Base-by-base conservation (phyloP, 1,140 invertebrate genomes). In the Aphelinus certus region DNA sequence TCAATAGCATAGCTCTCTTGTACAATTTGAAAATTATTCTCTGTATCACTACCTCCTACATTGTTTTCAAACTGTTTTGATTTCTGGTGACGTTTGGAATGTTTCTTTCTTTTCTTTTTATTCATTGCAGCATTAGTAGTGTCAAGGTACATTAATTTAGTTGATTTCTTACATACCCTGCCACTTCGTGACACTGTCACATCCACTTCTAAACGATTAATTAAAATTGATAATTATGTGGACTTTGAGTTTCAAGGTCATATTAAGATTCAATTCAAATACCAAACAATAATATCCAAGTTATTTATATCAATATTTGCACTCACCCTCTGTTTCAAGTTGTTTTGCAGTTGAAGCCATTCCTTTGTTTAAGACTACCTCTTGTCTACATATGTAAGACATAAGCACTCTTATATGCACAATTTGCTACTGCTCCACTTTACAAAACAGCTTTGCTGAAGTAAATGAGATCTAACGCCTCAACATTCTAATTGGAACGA, bases 131-230 rank as follows among this genome's bases (percentile, higher is more conserved):
- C 49, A 3, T 57, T 72, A 64, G 61, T 9, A 10, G 62, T 47
- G n/a, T 72, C 10, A 47, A 72, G 64, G 49, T 64, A 64, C 61
- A 72, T 72, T 47, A 72, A 57, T 48, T 72, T 72, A 46, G 70
- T 64, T 56, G 70, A 72, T 6, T 72, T 72, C 43, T 72, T 72
- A 72, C 70, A 64, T 47, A 72, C 10, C 47, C 70, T 26, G n/a
- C 70, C 70, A 64, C 61, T 72, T 10, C 70, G 70, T 43, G 70
- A 65, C n/a, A 72, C 70, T 64, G 60, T 72, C 26, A 63, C 60
- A 58, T 71, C 9, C n/a, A 10, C 46, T 43, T 71, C 58, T 71
- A 47, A 62, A 63, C 2, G n/a, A 61, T 60, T 3, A 65, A 53
- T 66, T 45, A 6, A 43, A 43, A 4, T 63, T 46, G 26, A 26